These are phyloP conservation scores for Myxocyprinus asiaticus DNA, from an alignment of 2,113 vertebrate species.

Conservation along the genomic window DNA sequence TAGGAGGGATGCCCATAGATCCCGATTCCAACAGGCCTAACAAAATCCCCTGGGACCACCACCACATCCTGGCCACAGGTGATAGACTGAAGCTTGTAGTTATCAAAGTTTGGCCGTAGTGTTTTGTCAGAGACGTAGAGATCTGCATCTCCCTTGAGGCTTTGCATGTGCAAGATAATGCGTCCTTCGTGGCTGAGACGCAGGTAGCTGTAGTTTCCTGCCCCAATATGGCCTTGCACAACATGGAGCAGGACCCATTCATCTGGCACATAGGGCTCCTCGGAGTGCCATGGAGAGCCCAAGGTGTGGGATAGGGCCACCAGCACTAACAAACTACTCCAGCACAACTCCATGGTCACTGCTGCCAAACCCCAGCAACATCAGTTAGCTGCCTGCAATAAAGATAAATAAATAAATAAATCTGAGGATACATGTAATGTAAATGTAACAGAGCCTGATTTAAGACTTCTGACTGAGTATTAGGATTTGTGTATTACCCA, in stretches of 20 bases:
- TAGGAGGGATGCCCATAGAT: conserved; percentile 93
- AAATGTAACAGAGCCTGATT: not conserved
- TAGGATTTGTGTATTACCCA: no score
- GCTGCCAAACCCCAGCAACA: conserved; percentile 41
- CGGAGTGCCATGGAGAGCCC: conserved; percentile 57
- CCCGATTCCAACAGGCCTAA: conserved; percentile 90
- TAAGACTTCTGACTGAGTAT: not conserved
- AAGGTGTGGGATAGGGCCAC: conserved; percentile 69
- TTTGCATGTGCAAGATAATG: conserved; percentile 86
- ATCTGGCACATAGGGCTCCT: conserved; percentile 68
- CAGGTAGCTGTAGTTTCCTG: conserved; percentile 96
- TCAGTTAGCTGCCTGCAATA: conserved; percentile 32
- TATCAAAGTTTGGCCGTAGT: conserved; percentile 89
- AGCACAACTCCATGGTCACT: conserved; percentile 66
- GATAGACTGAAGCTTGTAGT: conserved; percentile 89
- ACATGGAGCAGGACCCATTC: conserved; percentile 93
- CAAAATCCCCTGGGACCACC: conserved; percentile 82
- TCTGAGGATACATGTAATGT: no score
- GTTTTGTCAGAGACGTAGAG: conserved; percentile 90
- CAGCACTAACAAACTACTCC: conserved; percentile 60
- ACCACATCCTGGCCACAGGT: conserved; percentile 90
- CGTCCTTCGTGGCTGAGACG: conserved; percentile 87
- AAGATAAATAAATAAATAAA: not conserved
- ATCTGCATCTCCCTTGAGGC: conserved; percentile 90
- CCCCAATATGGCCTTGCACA: conserved; percentile 90